Evolutionary conservation across 2,888 invertebrate species (phyloP).

Genomic region (Callimorpha dominula): DNA sequence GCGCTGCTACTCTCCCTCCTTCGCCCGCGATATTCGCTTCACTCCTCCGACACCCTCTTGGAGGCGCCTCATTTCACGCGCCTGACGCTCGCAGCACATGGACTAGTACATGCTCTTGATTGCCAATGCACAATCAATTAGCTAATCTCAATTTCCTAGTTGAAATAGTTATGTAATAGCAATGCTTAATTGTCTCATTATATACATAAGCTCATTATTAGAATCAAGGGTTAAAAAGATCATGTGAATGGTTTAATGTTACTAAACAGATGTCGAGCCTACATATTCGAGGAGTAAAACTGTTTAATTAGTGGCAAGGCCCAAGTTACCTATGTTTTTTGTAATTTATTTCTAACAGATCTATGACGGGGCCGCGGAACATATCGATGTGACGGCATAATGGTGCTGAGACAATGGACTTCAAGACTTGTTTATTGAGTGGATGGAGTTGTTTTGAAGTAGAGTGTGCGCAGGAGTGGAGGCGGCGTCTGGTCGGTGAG

Average conservation of each 20-base stretch:
- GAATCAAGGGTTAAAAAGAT: not conserved
- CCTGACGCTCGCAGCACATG: conserved; percentile 55
- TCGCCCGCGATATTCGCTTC: conserved; percentile 46
- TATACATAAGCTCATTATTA: no score
- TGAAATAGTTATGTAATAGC: not conserved
- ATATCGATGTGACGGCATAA: conserved; percentile 77
- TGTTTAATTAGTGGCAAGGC: conserved; percentile 62
- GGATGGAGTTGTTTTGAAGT: conserved; percentile 83
- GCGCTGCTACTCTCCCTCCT: conserved; percentile 57
- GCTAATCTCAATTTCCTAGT: conserved; percentile 20
- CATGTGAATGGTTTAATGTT: conserved; percentile 11
- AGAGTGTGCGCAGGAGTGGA: conserved; percentile 81
- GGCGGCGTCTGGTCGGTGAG: conserved; percentile 76
- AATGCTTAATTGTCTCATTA: not conserved
- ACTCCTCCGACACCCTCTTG: conserved; percentile 52
- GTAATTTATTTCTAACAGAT: conserved; percentile 74
- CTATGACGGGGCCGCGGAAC: conserved; percentile 73
- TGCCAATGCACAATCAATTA: conserved; percentile 34
- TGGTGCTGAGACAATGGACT: conserved; percentile 81
- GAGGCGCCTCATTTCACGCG: conserved; percentile 78
- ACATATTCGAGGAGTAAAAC: conserved; percentile 45
- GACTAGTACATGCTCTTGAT: conserved; percentile 53
- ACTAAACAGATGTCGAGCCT: conserved; percentile 29
- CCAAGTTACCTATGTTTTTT: conserved; percentile 55
- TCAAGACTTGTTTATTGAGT: conserved; percentile 84